Percentiles rank a stretch among this genome's conserved stretches.
Evolutionary conservation across 2,113 vertebrate genomes (phyloP).

Genomic region (Sakesphorus luctuosus): DNA sequence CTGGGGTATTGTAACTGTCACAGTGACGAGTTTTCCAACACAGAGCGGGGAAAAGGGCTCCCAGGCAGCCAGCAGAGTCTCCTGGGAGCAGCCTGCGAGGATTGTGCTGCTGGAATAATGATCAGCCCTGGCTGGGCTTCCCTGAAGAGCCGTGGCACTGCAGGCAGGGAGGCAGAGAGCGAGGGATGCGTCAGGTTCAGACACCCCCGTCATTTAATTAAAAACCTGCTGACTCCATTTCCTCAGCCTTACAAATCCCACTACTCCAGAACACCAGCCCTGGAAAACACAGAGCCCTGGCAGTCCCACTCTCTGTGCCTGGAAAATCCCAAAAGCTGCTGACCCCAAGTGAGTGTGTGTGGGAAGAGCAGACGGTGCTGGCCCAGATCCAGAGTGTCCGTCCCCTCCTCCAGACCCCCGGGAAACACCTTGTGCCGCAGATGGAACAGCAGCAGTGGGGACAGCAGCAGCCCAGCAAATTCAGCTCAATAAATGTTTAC

Average conservation of each 20-base stretch:
- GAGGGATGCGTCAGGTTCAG: not conserved
- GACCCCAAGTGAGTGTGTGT: fast-evolving
- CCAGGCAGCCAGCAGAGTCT: not conserved
- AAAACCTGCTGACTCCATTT: constrained; percentile 15
- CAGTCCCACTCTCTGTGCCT: fast-evolving
- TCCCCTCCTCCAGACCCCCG: not conserved
- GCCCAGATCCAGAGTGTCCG: fast-evolving
- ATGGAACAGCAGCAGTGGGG: not conserved
- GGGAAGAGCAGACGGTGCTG: fast-evolving
- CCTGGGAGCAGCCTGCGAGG: not conserved
- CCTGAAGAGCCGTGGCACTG: not conserved
- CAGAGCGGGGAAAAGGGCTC: not conserved
- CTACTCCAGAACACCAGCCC: not conserved
- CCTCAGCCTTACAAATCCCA: not conserved
- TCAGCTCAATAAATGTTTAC: not conserved
- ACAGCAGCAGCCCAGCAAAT: not conserved
- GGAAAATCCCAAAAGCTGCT: not conserved
- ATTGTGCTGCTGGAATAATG: not conserved
- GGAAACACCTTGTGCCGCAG: fast-evolving
- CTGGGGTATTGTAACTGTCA: not conserved
- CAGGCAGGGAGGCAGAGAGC: not conserved
- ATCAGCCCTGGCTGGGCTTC: not conserved
- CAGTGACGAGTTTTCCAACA: not conserved
- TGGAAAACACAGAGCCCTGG: not conserved
- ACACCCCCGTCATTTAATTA: not conserved